Base-by-base conservation (phyloP, 2,888 invertebrate species). In the Lasioglossum villosulum region DNA sequence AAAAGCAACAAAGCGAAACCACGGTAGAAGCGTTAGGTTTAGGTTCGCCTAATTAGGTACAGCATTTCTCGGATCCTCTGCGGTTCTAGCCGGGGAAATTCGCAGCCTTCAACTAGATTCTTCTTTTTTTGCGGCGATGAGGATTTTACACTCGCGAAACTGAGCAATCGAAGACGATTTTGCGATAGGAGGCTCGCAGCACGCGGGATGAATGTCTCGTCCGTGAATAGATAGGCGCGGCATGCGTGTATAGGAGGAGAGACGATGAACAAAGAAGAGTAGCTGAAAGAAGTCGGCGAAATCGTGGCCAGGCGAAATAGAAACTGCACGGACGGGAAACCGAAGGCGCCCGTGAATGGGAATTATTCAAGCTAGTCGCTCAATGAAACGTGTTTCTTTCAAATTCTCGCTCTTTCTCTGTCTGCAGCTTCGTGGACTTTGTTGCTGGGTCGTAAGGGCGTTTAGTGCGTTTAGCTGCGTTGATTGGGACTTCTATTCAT, bases 361-460 rank as follows among this genome's bases (percentile, higher is more conserved):
- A 89, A 90, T 90, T 86, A 90, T 88, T 90, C 90, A 75, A 68
- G 75, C 82, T 75, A 73, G 80, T 66, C 82, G 78, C 78, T 88
- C 82, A 90, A 88, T 90, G 90, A 84, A 88, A 89, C 90, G 86
- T 89, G 84, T 89, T 86, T 90, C 89, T 89, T 85, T 88, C 84
- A 87, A 86, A 84, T 82, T 86, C 81, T 80, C 66, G 68, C 82
- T 66, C 85, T 70, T 71, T 39, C 39, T 39, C 70, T 66, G 80
- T 59, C 75, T 45, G 77, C 23, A 68, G 68, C 23, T 39, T 56
- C 42, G 74, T 19, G 37, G n/a, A 80, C 70, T 82, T 74, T 76
- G 85, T 82, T 78, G 80, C 79, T 78, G 52, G 71, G 75, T 82
- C 76, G 78, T 45, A 73, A 45, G 75, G 73, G 56, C 39, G 83